These are phyloP conservation scores for Cabera pusaria DNA, from an alignment of 2,888 invertebrate species.

Conservation along the genomic window DNA sequence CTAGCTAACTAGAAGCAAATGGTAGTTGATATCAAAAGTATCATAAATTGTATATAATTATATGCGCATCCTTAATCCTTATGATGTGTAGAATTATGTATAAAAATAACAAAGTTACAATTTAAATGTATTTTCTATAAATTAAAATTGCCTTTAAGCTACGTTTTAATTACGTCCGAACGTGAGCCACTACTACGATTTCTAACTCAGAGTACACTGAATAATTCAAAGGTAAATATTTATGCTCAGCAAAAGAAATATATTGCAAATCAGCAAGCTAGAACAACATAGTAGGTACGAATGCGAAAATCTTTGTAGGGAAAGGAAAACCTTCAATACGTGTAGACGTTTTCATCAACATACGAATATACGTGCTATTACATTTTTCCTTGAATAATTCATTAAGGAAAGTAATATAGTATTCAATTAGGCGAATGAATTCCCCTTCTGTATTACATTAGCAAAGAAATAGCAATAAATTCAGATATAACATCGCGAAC, in stretches of 20 bases:
- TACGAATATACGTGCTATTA: constrained; percentile 23
- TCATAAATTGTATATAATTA: no score
- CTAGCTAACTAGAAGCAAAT: no score
- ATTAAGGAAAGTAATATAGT: constrained; percentile 34
- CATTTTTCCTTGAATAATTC: constrained; percentile 33
- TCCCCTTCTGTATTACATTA: constrained; percentile 39
- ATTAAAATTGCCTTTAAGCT: no score
- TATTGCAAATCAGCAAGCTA: constrained; percentile 38
- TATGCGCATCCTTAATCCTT: no score
- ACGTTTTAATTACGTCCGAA: constrained; percentile 42
- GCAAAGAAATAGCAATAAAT: constrained; percentile 45
- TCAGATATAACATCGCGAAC: constrained; percentile 39
- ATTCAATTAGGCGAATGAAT: constrained; percentile 49
- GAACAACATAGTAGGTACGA: constrained; percentile 5
- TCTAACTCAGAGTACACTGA: constrained; percentile 37
- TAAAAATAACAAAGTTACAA: no score
- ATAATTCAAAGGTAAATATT: constrained; percentile 43
- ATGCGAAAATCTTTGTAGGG: constrained; percentile 12
- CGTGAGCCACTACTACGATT: constrained; percentile 38
- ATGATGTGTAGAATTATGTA: no score
- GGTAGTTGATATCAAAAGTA: no score
- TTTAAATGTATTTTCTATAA: no score
- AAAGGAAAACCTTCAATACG: constrained; percentile 37
- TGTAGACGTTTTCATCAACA: constrained; percentile 28
- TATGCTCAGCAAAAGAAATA: constrained; percentile 43